Evolutionary conservation across 30 jellyfish, hydroid and myxozoan genomes (phyloP), one percentile per base, ranked within the genome.

Genomic region (Chrysaora quinquecirrha): DNA sequence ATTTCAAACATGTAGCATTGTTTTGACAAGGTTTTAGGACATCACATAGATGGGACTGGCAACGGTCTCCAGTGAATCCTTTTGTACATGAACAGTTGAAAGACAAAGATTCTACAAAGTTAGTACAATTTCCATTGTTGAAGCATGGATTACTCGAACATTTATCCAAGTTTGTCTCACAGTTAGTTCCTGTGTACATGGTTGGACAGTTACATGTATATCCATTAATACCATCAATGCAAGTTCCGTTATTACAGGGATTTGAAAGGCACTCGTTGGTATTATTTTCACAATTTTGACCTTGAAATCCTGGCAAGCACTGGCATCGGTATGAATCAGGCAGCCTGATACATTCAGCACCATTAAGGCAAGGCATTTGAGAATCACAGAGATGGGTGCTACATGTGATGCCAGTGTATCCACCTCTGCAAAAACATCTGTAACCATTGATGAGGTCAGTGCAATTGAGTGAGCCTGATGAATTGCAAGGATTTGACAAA

Each of bases 391-490:
- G 35, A 48, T 80, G 90, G 33, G 21, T 28, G 30, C 56, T 83
- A 80, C 97, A 88, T 0, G 33, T 74, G 12, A 11, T 22, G 12
- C 97, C 97, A 30, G 87, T 52, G 56, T 70, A 88, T 3, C 94
- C 94, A 1, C 22, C 52, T 14, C 22, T 27, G 60, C 98, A 90
- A 12, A 72, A 80, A 43, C 98, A 93, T 22, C 91, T 38, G 72
- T 86, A 93, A 48, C 76, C 75, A 34, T 25, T 29, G 12, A 82
- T 86, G 47, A 63, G 64, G 48, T 84, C 89, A 16, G 72, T n/a
- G 31, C 98, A 93, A 19, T 66, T 96, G 84, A 12, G 97, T 12
- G 87, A 75, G 30, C 94, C 98, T 52, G 67, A 66, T 50, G 87
- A 86, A 0, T 46, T 48, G 46, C 96, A 85, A 1, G 96, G 93